phyloP scores from a whole-genome alignment of 2,888 invertebrate species.

The Stratiomys singularior region DNA sequence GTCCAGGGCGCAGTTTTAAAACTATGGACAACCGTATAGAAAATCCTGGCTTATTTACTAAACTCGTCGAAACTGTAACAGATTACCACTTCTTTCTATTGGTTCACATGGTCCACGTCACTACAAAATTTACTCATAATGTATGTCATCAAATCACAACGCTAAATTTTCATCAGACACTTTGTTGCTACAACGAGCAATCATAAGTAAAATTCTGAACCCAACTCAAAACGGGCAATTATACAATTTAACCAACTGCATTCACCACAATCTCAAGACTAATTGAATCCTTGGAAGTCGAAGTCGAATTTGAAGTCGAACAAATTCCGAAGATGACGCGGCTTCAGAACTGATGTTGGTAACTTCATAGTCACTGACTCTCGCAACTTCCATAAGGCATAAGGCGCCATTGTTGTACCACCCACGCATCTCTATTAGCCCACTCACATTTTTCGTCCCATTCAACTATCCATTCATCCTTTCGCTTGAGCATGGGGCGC shows the following conservation, averaged over 20 bases:
- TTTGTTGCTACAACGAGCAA: neutral
- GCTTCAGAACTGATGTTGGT: slow-evolving; percentile 44
- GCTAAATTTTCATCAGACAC: neutral
- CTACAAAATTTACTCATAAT: neutral
- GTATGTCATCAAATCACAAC: neutral
- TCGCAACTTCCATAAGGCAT: slow-evolving; percentile 48
- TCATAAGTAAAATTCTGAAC: neutral
- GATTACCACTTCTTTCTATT: neutral
- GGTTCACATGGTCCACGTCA: no score
- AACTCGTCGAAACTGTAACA: neutral
- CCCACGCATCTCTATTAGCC: slow-evolving; percentile 27
- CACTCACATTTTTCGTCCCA: neutral
- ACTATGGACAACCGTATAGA: neutral
- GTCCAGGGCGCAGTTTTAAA: slow-evolving; percentile 60
- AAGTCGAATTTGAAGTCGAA: slow-evolving; percentile 42
- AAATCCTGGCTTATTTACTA: neutral
- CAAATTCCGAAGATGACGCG: slow-evolving; percentile 35
- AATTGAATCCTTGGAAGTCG: slow-evolving; percentile 49
- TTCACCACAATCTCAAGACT: slow-evolving; percentile 51
- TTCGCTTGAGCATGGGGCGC: no score
- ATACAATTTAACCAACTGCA: slow-evolving; percentile 45
- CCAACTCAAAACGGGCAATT: no score
- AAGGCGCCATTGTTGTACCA: slow-evolving; percentile 29
- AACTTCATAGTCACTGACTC: slow-evolving; percentile 52
- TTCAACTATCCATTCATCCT: neutral